A percentile compares a stretch with the other conserved stretches of the same genome.
These are phyloP conservation scores for Drosophila cracens DNA, from an alignment of 2,888 invertebrate species.

Conservation along the genomic window DNA sequence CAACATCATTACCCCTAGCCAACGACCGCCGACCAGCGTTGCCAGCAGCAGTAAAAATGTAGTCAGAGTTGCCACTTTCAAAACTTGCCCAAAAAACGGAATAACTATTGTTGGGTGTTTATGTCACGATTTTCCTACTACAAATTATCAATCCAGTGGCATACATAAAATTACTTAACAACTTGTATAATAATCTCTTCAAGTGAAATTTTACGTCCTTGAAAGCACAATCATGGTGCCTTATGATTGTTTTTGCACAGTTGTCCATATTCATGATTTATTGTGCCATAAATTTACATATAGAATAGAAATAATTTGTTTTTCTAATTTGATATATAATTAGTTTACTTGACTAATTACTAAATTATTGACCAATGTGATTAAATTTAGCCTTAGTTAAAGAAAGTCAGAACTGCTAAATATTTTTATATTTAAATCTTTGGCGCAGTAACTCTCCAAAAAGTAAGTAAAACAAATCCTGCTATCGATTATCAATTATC, in stretches of 20 bases:
- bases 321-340: not conserved
- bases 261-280: not conserved
- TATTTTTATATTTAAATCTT: not conserved
- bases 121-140: not conserved
- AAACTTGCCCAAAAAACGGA: not conserved
- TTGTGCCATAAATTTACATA: not conserved
- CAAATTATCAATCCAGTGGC: not conserved
- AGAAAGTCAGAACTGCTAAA: not conserved
- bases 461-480: not conserved
- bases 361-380: not conserved
- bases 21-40: conserved; percentile 40
- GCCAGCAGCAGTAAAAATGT: conserved; percentile 32
- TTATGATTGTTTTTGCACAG: not conserved
- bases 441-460: not conserved
- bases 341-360: not conserved
- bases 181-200: not conserved
- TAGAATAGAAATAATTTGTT: not conserved
- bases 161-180: not conserved
- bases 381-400: not conserved
- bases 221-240: not conserved
- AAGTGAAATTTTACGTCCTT: not conserved
- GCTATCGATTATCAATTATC: conserved; percentile 19
- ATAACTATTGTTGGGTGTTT: conserved; percentile 5
- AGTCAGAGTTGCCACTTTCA: conserved; percentile 29
- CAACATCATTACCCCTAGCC: not conserved